These are phyloP conservation scores for Drosophila phalerata DNA, from an alignment of 2,888 invertebrate genomes.

Conservation along the genomic window DNA sequence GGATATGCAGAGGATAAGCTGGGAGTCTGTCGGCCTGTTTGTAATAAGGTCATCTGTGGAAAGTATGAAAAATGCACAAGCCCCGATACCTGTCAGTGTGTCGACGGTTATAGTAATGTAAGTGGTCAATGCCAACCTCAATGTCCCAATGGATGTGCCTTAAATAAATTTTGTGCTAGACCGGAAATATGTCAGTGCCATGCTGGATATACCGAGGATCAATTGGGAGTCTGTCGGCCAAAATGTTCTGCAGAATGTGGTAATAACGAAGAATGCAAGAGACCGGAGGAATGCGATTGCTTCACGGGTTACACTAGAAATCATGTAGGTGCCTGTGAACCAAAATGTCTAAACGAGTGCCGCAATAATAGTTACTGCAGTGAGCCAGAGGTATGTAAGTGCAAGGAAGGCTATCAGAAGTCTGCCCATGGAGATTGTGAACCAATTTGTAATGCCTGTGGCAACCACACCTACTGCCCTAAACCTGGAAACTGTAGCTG, in stretches of 20 bases:
- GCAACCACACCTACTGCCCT: conserved; percentile 75
- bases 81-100: conserved; percentile 7
- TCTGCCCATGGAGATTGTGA: background rate
- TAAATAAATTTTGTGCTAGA: conserved; percentile 18
- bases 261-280: background rate
- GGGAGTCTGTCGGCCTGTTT: conserved; percentile 29
- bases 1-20: conserved; percentile 22
- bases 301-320: background rate
- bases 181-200: conserved; percentile 25
- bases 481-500: conserved; percentile 74
- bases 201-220: conserved; percentile 7
- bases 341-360: conserved; percentile 5
- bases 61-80: background rate
- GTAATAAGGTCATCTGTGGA: background rate
- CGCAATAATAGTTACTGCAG: conserved; percentile 18
- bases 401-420: conserved; percentile 13
- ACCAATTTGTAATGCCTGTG: conserved; percentile 46
- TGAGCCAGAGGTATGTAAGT: conserved; percentile 9
- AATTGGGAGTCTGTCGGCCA: conserved; percentile 20
- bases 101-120: conserved; percentile 8
- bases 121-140: conserved; percentile 8
- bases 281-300: conserved; percentile 12
- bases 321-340: conserved; percentile 1
- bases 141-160: conserved; percentile 2
- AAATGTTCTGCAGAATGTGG: background rate